Evolutionary conservation across 2,888 invertebrate species (phyloP), one percentile per base, ranked within the genome.

Genomic region (Drosophila birchii): DNA sequence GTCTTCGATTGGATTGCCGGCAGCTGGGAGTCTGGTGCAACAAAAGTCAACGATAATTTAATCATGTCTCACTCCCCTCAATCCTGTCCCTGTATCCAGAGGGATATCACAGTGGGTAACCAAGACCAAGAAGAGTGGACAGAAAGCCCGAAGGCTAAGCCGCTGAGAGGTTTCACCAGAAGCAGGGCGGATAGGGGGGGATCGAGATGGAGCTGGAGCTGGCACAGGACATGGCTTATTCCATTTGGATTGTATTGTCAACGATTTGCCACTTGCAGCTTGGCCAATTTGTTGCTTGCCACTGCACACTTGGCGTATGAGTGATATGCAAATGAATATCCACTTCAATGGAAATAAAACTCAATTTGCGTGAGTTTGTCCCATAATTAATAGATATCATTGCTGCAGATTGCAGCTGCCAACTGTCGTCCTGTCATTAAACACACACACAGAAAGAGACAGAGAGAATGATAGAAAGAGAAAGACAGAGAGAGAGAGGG

Each of bases 1-100:
- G 67, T 68, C 67, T 67, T 56, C 67, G 67, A 56, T 67, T 67
- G 56, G 67, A 56, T 67, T 55, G 55, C 55, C 45, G 16, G 64
- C 67, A 67, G 47, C 67, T 49, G 34, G 34, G 26, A 8, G 7
- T 23, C 38, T 29, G 20, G 29, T 36, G 56, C 68, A 68, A 67
- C 68, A 68, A 68, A 67, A 68, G 68, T 68, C 68, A 68, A 68
- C 68, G 68, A 68, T 68, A 68, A 68, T 68, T 68, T 67, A 68
- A 68, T 68, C 68, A 68, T 68, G 41, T 67, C 68, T 32, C 49
- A 38, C 57, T 23, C 41, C 26, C 34, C 34, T 34, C 34, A 34
- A 3, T 23, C 67, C 41, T n/a, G n/a, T n/a, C n/a, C n/a, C n/a
- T n/a, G n/a, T n/a, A n/a, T n/a, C n/a, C n/a, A n/a, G n/a, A n/a